A percentile compares a stretch with the other conserved stretches of the same genome.
phyloP scores from a whole-genome alignment of 2,113 vertebrate species.

The Dolichallabes microphthalmus region DNA sequence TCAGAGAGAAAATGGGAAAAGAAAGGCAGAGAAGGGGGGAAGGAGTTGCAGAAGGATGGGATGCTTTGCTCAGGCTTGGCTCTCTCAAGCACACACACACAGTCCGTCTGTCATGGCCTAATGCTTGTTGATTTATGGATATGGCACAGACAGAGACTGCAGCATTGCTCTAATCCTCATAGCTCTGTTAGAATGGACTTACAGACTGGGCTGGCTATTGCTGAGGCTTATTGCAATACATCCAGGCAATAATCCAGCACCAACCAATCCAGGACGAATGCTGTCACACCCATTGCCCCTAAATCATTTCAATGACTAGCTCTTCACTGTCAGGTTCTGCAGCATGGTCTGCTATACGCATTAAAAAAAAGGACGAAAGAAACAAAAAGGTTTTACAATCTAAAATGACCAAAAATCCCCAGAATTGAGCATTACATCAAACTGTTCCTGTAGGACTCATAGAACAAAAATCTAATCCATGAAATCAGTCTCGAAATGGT shows the following conservation, averaged over 20 bases:
- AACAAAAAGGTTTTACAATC: not conserved
- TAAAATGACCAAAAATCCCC: not conserved
- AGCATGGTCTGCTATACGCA: not conserved
- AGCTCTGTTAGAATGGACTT: constrained; percentile 45
- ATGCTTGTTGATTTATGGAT: constrained; percentile 58
- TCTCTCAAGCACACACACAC: constrained; percentile 22
- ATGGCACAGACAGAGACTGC: constrained; percentile 46
- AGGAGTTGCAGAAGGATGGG: constrained; percentile 42
- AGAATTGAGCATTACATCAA: not conserved
- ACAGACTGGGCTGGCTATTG: constrained; percentile 25
- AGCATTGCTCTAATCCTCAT: constrained; percentile 50
- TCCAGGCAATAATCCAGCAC: constrained; percentile 40
- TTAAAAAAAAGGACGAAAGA: not conserved
- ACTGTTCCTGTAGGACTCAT: not conserved
- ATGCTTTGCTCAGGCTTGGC: constrained; percentile 30
- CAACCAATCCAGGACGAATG: constrained; percentile 26
- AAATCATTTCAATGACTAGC: constrained; percentile 32
- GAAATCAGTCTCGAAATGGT: not conserved
- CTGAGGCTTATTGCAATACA: constrained; percentile 42
- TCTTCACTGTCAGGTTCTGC: not conserved
- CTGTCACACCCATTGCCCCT: constrained; percentile 33
- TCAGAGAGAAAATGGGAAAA: constrained; percentile 30
- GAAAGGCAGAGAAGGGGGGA: constrained; percentile 10
- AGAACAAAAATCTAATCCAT: not conserved
- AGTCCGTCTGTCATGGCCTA: constrained; percentile 47